These are phyloP conservation scores for Rhinoraja longicauda DNA, from an alignment of 2,797 vertebrate genomes.

Conservation along the genomic window DNA sequence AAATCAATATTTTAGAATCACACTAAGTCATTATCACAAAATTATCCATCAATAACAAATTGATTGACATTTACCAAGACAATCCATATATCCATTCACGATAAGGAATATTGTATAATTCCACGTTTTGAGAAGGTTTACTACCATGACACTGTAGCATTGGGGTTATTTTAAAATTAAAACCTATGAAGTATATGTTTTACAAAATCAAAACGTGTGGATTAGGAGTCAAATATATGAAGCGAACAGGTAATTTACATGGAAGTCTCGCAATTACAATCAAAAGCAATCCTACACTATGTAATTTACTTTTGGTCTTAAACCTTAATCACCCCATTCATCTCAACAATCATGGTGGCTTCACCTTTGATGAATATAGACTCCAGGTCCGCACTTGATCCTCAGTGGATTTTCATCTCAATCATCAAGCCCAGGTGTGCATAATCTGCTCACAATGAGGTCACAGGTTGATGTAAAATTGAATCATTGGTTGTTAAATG, in stretches of 20 bases:
- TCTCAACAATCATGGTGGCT: slow-evolving; percentile 55
- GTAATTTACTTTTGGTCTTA: slow-evolving; percentile 57
- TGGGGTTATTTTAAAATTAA: background rate
- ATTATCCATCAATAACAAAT: background rate
- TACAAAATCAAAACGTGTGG: background rate
- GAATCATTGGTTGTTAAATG: slow-evolving; percentile 52
- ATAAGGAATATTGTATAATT: background rate
- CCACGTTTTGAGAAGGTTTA: background rate
- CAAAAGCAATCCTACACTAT: background rate
- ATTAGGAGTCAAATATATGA: background rate
- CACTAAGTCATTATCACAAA: background rate
- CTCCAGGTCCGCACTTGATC: slow-evolving; percentile 48
- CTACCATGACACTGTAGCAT: background rate
- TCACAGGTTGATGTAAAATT: slow-evolving; percentile 58
- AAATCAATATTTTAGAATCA: background rate
- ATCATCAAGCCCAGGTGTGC: slow-evolving; percentile 55
- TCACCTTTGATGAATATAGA: slow-evolving; percentile 60
- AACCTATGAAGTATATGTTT: background rate
- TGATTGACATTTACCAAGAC: background rate
- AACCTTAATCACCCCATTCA: slow-evolving; percentile 51
- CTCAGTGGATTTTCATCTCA: slow-evolving; percentile 56
- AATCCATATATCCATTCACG: background rate
- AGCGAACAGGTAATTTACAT: background rate
- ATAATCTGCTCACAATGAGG: slow-evolving; percentile 52
- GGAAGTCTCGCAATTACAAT: background rate